These are phyloP conservation scores for Dufourea novaeangliae DNA, from an alignment of 1,140 invertebrate genomes.

Conservation along the genomic window DNA sequence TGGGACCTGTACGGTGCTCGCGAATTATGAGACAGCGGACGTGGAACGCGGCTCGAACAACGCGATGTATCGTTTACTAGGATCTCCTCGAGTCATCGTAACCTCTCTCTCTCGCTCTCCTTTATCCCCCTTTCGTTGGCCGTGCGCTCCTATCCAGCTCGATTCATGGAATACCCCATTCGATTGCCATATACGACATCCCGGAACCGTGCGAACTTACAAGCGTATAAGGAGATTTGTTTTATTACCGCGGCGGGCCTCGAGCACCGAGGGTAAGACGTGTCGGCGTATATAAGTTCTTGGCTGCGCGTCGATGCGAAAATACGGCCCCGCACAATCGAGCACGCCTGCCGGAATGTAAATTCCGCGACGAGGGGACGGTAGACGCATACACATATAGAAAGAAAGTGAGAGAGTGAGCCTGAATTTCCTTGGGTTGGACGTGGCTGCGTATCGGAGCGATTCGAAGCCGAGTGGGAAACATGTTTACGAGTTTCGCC, in stretches of 20 bases:
- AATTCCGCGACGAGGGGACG: too few relatives aligned
- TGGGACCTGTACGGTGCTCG: neutral
- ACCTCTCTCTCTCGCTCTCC: neutral
- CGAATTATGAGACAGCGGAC: constrained; percentile 28
- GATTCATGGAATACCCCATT: constrained; percentile 34
- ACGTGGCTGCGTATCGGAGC: neutral
- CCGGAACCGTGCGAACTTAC: constrained; percentile 45
- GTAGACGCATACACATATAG: too few relatives aligned
- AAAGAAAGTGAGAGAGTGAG: too few relatives aligned
- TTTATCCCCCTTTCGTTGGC: too few relatives aligned
- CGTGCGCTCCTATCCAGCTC: too few relatives aligned
- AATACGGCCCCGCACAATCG: constrained; percentile 22
- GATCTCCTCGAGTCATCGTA: constrained; percentile 22
- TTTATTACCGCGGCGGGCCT: constrained; percentile 10
- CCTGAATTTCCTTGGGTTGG: neutral
- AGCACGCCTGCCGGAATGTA: neutral
- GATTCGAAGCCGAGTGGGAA: neutral
- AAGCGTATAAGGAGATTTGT: constrained; percentile 43
- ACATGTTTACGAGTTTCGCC: too few relatives aligned
- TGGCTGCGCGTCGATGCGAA: constrained; percentile 20
- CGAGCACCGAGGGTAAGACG: constrained; percentile 12
- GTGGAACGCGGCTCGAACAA: constrained; percentile 21
- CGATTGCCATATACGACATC: constrained; percentile 43
- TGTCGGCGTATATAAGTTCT: neutral
- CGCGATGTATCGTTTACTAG: constrained; percentile 32